Base-by-base conservation (phyloP, 2,797 vertebrate genomes). In the Sebastes kiyomatsui region DNA sequence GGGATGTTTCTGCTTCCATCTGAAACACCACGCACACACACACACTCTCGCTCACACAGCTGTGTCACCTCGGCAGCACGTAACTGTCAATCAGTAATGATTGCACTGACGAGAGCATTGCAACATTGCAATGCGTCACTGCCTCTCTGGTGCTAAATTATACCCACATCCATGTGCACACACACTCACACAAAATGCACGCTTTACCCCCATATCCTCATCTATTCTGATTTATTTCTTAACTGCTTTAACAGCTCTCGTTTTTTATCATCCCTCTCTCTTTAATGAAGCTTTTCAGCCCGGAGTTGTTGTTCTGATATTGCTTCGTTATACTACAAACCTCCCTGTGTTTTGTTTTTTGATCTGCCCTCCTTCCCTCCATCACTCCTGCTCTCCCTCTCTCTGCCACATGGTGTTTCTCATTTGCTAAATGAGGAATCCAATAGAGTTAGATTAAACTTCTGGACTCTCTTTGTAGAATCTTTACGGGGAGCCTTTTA, bases 361-460 rank as follows among this genome's bases (percentile, higher is more conserved):
- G 18, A 49, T 28, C 79, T 32, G 22, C 55, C 32, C 59, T 71
- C 76, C 33, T 56, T 71, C 66, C 58, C 62, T 76, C 80, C 33
- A 66, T 84, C 80, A 42, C 14, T 75, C 3, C 25, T 30, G 7
- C 82, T 68, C 77, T 73, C 55, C 66, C 22, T 70, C 64, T 55
- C 33, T 72, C 80, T 71, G 72, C 82, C 89, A 88, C 91, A 87
- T 75, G 81, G 73, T 72, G 90, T 81, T 86, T 90, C 79, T 92
- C 84, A 82, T 92, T 91, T 87, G 55, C 84, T 82, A 78, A 94
- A 94, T 83, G 86, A 91, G 79, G 80, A 88, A 92, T 91, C 89
- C 87, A 90, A 84, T 90, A 76, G 82, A 79, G 84, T 88, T 85
- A 71, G 80, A 92, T 92, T 90, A 80, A 88, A 93, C 90, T 77